These are phyloP conservation scores for Xanthostigma xanthostigma DNA, from an alignment of 2,888 invertebrate genomes.

Conservation along the genomic window DNA sequence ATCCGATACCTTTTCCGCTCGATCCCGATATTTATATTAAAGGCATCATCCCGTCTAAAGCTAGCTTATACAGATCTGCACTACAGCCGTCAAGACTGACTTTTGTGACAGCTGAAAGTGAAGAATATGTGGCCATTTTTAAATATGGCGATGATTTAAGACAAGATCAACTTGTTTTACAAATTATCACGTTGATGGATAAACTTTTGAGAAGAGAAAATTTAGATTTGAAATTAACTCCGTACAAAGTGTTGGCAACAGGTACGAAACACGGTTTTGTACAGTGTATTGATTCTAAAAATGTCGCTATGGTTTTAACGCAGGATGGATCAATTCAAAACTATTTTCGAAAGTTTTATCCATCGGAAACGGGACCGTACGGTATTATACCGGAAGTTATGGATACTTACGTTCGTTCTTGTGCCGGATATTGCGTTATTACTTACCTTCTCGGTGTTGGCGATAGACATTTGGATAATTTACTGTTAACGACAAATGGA, in stretches of 20 bases:
- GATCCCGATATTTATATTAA: conserved; percentile 84
- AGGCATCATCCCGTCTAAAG: conserved; percentile 78
- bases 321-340: conserved; percentile 82
- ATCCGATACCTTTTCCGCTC: conserved; percentile 84
- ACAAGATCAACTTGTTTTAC: conserved; percentile 93
- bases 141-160: conserved; percentile 95
- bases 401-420: conserved; percentile 92
- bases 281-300: conserved; percentile 85
- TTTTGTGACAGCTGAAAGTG: conserved; percentile 66
- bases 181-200: conserved; percentile 98
- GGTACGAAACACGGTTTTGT: conserved; percentile 93
- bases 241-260: conserved; percentile 89
- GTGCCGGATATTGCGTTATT: conserved; percentile 96
- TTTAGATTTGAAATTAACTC: conserved; percentile 88
- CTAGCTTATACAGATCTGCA: conserved; percentile 89
- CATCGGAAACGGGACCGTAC: conserved; percentile 74
- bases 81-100: conserved; percentile 88
- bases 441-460: conserved; percentile 96
- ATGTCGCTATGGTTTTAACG: conserved; percentile 82
- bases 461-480: conserved; percentile 93
- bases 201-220: conserved; percentile 86
- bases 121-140: conserved; percentile 89
- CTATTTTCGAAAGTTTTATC: conserved; percentile 82
- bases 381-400: conserved; percentile 89
- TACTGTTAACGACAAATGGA: conserved; percentile 79